These are phyloP conservation scores for Cephonodes hylas DNA, from an alignment of 2,888 invertebrate genomes.

Conservation along the genomic window DNA sequence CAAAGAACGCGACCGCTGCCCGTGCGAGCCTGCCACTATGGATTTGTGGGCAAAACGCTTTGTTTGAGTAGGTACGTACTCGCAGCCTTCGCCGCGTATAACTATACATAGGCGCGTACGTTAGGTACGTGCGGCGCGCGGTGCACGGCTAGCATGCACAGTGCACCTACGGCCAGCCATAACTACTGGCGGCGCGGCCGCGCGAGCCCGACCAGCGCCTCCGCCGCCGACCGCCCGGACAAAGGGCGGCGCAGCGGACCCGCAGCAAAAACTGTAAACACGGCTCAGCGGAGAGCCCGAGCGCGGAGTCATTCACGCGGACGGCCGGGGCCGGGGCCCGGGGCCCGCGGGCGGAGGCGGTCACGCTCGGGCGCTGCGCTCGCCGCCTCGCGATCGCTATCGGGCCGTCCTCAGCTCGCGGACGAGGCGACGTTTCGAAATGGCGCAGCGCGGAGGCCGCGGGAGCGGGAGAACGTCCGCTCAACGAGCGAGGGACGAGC, in stretches of 20 bases:
- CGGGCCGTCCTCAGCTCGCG: slow-evolving; percentile 53
- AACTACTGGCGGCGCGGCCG: slow-evolving; percentile 62
- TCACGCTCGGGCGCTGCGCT: slow-evolving; percentile 76
- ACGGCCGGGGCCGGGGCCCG: slow-evolving; percentile 36
- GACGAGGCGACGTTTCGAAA: slow-evolving; percentile 70
- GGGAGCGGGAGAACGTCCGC: slow-evolving; percentile 78
- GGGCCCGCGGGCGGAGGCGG: slow-evolving; percentile 57
- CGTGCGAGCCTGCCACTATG: slow-evolving; percentile 55
- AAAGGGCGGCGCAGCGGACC: slow-evolving; percentile 67
- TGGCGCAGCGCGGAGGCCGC: slow-evolving; percentile 80
- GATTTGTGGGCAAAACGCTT: slow-evolving; percentile 76
- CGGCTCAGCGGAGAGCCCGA: slow-evolving; percentile 67
- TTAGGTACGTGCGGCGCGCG: slow-evolving; percentile 50
- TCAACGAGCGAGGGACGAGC: slow-evolving; percentile 66
- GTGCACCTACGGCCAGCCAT: slow-evolving; percentile 42
- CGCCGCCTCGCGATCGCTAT: slow-evolving; percentile 57
- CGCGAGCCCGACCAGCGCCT: slow-evolving; percentile 47
- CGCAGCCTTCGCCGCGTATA: slow-evolving; percentile 73
- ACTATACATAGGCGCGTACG: slow-evolving; percentile 64
- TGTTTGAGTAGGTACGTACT: slow-evolving; percentile 75
- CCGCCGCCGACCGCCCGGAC: slow-evolving; percentile 58
- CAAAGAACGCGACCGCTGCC: slow-evolving; percentile 59
- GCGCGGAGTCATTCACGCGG: slow-evolving; percentile 58
- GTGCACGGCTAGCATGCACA: slow-evolving; percentile 64
- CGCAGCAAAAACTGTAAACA: slow-evolving; percentile 76